Evolutionary conservation across 2,888 invertebrate species (phyloP).

Genomic region (Matsumyia berberina): DNA sequence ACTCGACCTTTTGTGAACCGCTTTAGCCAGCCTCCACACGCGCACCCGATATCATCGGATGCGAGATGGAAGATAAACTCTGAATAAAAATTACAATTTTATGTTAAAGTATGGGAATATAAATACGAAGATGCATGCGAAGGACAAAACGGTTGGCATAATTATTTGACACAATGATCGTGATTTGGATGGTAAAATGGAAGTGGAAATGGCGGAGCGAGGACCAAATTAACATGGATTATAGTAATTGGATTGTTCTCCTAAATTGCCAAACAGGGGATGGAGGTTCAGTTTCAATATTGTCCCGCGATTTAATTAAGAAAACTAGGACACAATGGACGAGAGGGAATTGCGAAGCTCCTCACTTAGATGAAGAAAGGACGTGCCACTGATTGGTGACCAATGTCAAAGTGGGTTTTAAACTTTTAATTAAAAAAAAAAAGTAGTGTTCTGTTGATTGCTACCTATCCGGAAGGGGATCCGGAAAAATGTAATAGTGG

Average conservation of each 20-base stretch:
- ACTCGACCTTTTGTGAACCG: slow-evolving; percentile 53
- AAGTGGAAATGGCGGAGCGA: slow-evolving; percentile 15
- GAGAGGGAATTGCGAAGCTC: neutral
- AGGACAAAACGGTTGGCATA: slow-evolving; percentile 70
- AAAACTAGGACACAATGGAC: slow-evolving; percentile 41
- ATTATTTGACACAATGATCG: slow-evolving; percentile 76
- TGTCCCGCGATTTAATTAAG: slow-evolving; percentile 65
- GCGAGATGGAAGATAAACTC: slow-evolving; percentile 72
- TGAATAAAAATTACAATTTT: slow-evolving; percentile 76
- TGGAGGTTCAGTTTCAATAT: slow-evolving; percentile 34
- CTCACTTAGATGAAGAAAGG: slow-evolving; percentile 2
- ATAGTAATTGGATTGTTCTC: slow-evolving; percentile 73
- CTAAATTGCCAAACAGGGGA: slow-evolving; percentile 3
- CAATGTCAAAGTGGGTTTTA: neutral
- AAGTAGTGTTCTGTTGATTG: too few species aligned
- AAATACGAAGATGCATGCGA: slow-evolving; percentile 59
- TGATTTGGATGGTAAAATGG: slow-evolving; percentile 71
- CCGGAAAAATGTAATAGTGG: too few species aligned
- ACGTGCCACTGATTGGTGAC: slow-evolving; percentile 1
- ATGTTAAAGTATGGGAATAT: slow-evolving; percentile 59
- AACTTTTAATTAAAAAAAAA: slow-evolving; percentile 28
- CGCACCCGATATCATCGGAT: slow-evolving; percentile 56
- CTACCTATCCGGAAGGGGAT: too few species aligned
- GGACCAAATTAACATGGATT: slow-evolving; percentile 73
- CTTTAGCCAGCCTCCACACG: slow-evolving; percentile 23